Evolutionary conservation across 1,140 invertebrate species (phyloP), one percentile per base, ranked within the genome.

Genomic region (Zaprionus ornatus): DNA sequence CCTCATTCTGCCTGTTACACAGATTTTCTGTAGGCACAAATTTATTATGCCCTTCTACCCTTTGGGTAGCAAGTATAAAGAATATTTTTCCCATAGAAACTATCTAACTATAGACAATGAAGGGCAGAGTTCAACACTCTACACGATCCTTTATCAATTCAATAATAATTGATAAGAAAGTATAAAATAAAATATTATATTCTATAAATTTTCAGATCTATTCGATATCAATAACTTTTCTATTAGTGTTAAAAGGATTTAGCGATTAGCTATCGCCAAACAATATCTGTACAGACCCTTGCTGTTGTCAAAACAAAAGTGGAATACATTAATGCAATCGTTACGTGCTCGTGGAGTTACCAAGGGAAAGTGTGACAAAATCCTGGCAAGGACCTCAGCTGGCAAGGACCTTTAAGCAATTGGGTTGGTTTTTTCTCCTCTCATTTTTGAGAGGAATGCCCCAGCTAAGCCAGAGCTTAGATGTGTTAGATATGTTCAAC

Each of bases 401-500:
- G 83, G 65, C 68, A 70, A 67, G 66, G 5, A 27, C 5, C 29
- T 10, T 52, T 70, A 69, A 66, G 64, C 13, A 59, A 67, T 64
- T 71, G 73, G 35, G 54, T 25, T 70, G 67, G 32, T 32, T 48
- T 70, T 37, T 55, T 15, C 60, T 63, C 32, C 15, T 7, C 7
- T 45, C n/a, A 10, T 42, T 45, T 45, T 45, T 45, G 42, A 40
- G 19, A 35, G 32, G 32, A 57, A 75, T 67, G 73, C 61, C 73
- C 67, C 50, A 27, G 77, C 74, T 88, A 90, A 87, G 83, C 85
- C 85, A 25, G 48, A 74, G 74, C 84, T 87, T 87, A 88, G 83
- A 87, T 87, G 81, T 87, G 83, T 87, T 87, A 84, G 84, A 87
- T 88, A 77, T 90, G 85, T 84, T 87, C 85, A 87, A 87, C 84